Percentiles rank a stretch among this genome's conserved stretches.
These are phyloP conservation scores for Tetrao urogallus DNA, from an alignment of 2,113 vertebrate species.

Conservation along the genomic window DNA sequence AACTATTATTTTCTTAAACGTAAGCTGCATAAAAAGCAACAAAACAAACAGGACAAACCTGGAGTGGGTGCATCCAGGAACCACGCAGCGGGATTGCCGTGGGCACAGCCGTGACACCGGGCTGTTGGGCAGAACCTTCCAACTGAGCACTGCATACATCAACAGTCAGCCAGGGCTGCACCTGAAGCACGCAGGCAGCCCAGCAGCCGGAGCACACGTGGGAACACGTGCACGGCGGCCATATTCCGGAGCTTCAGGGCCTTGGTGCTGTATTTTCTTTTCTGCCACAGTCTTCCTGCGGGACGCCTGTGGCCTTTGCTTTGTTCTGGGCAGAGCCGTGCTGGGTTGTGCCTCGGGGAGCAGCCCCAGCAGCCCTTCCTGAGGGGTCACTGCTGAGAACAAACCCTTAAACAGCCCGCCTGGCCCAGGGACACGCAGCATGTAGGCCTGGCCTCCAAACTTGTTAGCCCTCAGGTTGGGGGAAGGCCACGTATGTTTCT, in stretches of 20 bases:
- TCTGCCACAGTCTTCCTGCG: constrained; percentile 60
- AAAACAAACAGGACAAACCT: not conserved
- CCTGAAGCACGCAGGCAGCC: not conserved
- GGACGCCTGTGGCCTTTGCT: constrained; percentile 12
- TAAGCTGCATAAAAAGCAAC: not conserved
- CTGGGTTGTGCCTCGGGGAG: not conserved
- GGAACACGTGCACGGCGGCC: not conserved
- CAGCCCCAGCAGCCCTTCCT: not conserved
- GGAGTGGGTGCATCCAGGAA: not conserved
- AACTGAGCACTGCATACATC: accelerated
- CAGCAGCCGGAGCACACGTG: not conserved
- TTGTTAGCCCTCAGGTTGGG: not conserved
- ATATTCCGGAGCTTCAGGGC: constrained; percentile 3
- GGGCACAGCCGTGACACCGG: not conserved
- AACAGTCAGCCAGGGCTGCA: not conserved
- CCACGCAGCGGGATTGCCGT: not conserved
- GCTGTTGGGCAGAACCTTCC: not conserved
- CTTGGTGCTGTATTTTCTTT: constrained; percentile 32
- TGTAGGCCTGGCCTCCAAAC: not conserved
- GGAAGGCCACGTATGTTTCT: not conserved
- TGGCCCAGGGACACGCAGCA: not conserved
- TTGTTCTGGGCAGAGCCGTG: constrained; percentile 38
- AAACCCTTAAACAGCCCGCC: not conserved
- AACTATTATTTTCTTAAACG: not conserved
- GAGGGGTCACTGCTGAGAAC: not conserved